phyloP scores from a whole-genome alignment of 2,888 invertebrate species.

The Mythimna pallens region DNA sequence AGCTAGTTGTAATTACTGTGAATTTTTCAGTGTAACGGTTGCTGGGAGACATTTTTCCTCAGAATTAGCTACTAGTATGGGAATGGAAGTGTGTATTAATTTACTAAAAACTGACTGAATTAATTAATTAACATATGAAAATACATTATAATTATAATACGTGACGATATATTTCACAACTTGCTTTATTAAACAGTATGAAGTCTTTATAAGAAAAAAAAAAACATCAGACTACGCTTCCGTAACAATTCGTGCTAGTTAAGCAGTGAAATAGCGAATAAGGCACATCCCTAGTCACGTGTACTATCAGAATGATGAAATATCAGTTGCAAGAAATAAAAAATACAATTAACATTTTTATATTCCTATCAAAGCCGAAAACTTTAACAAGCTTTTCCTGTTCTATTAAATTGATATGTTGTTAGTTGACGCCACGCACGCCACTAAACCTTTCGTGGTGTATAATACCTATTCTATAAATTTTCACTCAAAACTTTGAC shows the following conservation, averaged over 20 bases:
- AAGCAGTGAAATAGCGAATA: neutral
- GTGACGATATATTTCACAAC: too few relatives aligned
- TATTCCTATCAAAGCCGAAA: conserved; percentile 18
- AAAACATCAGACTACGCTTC: neutral
- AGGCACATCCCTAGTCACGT: neutral
- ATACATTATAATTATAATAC: too few relatives aligned
- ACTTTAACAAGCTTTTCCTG: conserved; percentile 36
- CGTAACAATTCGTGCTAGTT: neutral
- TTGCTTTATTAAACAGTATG: neutral
- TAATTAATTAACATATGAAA: neutral
- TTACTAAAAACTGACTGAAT: neutral
- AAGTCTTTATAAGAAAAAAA: neutral
- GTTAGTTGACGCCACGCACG: conserved; percentile 42
- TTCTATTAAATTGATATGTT: conserved; percentile 47
- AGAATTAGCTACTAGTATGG: neutral
- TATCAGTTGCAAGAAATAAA: neutral
- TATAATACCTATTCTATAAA: conserved; percentile 39
- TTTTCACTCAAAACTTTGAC: conserved; percentile 50
- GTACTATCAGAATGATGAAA: neutral
- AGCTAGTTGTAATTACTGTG: conserved; percentile 17
- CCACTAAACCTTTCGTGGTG: conserved; percentile 12
- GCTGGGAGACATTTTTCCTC: neutral
- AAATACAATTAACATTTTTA: conserved; percentile 4
- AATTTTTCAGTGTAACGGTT: conserved; percentile 40
- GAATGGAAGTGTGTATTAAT: neutral